Evolutionary conservation across 2,888 invertebrate genomes (phyloP).

Genomic region (Buathra laborator): DNA sequence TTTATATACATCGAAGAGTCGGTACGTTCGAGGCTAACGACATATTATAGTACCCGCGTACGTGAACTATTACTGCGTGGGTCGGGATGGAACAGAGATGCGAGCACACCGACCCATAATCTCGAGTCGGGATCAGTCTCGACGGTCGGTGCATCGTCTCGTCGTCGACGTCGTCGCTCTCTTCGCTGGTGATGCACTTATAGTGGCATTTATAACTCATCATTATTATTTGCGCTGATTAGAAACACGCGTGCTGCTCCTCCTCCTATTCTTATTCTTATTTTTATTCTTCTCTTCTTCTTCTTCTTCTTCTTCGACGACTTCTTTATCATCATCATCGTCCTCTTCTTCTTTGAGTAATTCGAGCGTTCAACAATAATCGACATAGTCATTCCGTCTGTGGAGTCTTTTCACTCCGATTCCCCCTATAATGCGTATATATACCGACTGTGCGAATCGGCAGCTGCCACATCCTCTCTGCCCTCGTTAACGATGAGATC

Average conservation of each 20-base stretch:
- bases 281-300: slow-evolving; percentile 48
- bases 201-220: slow-evolving; percentile 80
- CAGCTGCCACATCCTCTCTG: slow-evolving; percentile 38
- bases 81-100: slow-evolving; percentile 74
- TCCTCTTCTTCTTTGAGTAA: slow-evolving; percentile 54
- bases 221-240: slow-evolving; percentile 82
- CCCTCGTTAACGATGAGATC: slow-evolving; percentile 45
- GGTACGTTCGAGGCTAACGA: slow-evolving; percentile 39
- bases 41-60: slow-evolving; percentile 55
- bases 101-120: slow-evolving; percentile 77
- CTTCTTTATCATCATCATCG: slow-evolving; percentile 42
- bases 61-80: slow-evolving; percentile 72
- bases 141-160: slow-evolving; percentile 69
- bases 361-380: slow-evolving; percentile 46
- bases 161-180: slow-evolving; percentile 63
- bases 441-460: slow-evolving; percentile 28
- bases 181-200: slow-evolving; percentile 57
- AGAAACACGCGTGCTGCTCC: slow-evolving; percentile 76
- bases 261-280: slow-evolving; percentile 62
- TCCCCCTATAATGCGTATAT: slow-evolving; percentile 1
- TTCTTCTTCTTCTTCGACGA: slow-evolving; percentile 42
- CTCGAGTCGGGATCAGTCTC: slow-evolving; percentile 81
- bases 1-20: slow-evolving; percentile 29
- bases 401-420: slow-evolving; percentile 28
- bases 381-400: slow-evolving; percentile 46